Evolutionary conservation across 2,113 vertebrate genomes (phyloP).

Genomic region (Gymnobelideus leadbeateri): DNA sequence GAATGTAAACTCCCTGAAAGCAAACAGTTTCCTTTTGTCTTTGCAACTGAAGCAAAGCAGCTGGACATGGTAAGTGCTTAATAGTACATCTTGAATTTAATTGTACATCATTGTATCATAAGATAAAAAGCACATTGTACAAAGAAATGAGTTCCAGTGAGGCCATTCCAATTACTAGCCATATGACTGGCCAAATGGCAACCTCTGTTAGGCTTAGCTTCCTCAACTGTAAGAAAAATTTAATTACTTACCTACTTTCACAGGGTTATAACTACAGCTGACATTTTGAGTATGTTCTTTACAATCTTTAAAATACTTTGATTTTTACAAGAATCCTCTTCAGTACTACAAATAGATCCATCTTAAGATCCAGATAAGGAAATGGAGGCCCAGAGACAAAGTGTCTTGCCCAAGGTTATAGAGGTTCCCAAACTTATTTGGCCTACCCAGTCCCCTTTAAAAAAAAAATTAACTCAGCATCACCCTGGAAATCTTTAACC

Average conservation of each 20-base stretch:
- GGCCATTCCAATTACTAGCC: not conserved
- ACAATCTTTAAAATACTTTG: not conserved
- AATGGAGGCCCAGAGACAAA: not conserved
- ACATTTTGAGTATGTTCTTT: not conserved
- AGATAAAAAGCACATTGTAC: not conserved
- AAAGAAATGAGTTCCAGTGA: not conserved
- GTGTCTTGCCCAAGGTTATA: not conserved
- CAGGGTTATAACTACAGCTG: no score
- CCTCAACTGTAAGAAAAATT: not conserved
- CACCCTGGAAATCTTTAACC: no score
- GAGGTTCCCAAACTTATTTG: no score
- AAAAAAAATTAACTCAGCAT: no score
- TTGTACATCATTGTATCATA: not conserved
- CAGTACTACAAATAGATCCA: not conserved
- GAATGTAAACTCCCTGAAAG: not conserved
- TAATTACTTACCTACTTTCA: not conserved
- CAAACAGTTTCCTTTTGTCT: not conserved
- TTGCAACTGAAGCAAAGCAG: not conserved
- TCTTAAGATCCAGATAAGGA: not conserved
- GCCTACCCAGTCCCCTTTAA: no score
- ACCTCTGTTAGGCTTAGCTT: not conserved
- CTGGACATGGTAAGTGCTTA: not conserved
- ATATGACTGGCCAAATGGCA: not conserved
- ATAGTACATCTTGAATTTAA: not conserved
- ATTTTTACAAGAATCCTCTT: not conserved